Base-by-base conservation (phyloP, 2,113 vertebrate species). In the Sitta europaea region DNA sequence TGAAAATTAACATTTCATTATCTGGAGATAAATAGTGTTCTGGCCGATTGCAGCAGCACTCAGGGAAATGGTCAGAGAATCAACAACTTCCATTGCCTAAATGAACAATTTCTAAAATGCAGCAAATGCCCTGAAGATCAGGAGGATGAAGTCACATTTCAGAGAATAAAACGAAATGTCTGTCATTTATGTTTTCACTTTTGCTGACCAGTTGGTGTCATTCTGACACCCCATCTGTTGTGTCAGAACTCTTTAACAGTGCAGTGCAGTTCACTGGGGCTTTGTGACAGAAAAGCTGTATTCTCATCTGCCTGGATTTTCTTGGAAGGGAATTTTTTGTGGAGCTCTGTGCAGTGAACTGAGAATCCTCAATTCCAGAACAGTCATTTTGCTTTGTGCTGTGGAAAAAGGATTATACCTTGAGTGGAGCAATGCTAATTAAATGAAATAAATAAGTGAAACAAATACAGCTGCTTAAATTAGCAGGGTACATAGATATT, bases 171-270 rank as follows among this genome's bases (percentile, higher is more conserved):
- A 62, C 54, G 21, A 21, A 94, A 71, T 82, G 94, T 95, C 65
- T 86, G 92, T 97, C 91, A 79, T 17, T 85, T 82, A 78, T 11
- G 21, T 74, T 80, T 95, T 86, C 74, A 80, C 71, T 93, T 74
- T 40, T 43, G 21, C 54, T 92, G 92, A 75, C 88, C 74, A 91
- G 83, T 89, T 88, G 87, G 88, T 94, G 79, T 97, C 68, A 68
- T 14, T 82, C 76, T 95, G 96, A 97, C 79, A 83, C 93, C 82
- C 93, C 86, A 96, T 97, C 95, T 96, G 96, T 97, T 96, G 66
- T 88, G 95, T 97, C 96, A 96, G 28, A 95, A 94, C 85, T 91
- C 74, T 38, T 97, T 97, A 96, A 22, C 65, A 54, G 83, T 62
- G 50, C 53, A 71, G 8, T 79, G 62, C 80, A 47, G 74, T 80